phyloP scores from a whole-genome alignment of 2,113 vertebrate genomes.

The Heterotilapia buettikoferi region DNA sequence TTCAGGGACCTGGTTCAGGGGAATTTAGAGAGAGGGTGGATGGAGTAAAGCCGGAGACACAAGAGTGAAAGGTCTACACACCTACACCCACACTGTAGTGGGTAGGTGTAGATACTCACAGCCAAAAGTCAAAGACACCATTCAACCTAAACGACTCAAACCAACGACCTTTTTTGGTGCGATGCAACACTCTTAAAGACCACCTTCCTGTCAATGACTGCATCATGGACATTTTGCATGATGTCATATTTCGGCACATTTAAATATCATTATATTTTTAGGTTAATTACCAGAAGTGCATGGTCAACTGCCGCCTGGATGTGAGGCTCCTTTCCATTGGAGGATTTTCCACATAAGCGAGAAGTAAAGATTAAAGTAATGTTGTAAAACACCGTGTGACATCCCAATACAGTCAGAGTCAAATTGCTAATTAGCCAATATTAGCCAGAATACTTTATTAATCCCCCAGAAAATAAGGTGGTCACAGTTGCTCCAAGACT shows the following conservation, averaged over 20 bases:
- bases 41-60: rapidly evolving
- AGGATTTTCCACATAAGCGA: neutral
- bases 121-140: neutral
- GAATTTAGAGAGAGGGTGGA: neutral
- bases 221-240: neutral
- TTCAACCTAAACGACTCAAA: rapidly evolving
- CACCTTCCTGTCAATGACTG: neutral
- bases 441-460: neutral
- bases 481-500: neutral
- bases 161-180: rapidly evolving
- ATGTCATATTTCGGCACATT: neutral
- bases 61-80: neutral
- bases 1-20: neutral
- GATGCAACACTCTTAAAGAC: neutral
- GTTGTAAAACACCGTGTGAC: neutral
- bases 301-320: neutral
- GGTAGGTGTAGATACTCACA: neutral
- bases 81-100: neutral
- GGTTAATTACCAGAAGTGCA: neutral
- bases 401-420: neutral
- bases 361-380: neutral
- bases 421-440: neutral
- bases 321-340: neutral
- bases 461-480: rapidly evolving
- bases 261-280: neutral